These are phyloP conservation scores for Parthenolecanium corni DNA, from an alignment of 2,888 invertebrate species.

Conservation along the genomic window DNA sequence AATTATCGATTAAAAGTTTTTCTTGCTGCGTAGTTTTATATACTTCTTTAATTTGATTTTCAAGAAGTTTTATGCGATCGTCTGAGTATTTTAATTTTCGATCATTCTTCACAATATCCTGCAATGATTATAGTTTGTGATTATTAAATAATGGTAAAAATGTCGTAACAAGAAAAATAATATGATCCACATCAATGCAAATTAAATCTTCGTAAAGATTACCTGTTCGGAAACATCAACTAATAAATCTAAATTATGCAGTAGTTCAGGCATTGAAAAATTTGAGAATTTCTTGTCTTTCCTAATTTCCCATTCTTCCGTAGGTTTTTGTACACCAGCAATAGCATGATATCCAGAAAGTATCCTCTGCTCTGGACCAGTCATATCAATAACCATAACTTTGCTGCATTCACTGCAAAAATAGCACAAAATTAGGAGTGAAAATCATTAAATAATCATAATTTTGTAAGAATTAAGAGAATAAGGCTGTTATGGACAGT, in stretches of 20 bases:
- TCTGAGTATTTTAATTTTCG: slow-evolving; percentile 61
- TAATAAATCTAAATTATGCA: slow-evolving; percentile 81
- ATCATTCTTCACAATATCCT: slow-evolving; percentile 80
- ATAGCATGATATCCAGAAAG: slow-evolving; percentile 87
- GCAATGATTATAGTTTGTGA: no score
- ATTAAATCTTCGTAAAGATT: slow-evolving; percentile 6
- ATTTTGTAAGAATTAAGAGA: slow-evolving; percentile 6
- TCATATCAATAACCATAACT: slow-evolving; percentile 98
- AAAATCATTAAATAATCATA: not conserved
- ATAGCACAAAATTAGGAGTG: not conserved
- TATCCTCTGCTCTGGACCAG: slow-evolving; percentile 86
- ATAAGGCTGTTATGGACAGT: not conserved
- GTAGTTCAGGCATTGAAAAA: slow-evolving; percentile 76
- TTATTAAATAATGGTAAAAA: not conserved
- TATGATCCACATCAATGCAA: no score
- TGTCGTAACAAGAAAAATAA: no score
- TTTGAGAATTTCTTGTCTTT: slow-evolving; percentile 50
- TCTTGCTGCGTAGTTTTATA: slow-evolving; percentile 57
- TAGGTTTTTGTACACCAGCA: slow-evolving; percentile 48
- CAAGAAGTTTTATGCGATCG: slow-evolving; percentile 65
- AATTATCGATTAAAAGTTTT: slow-evolving; percentile 54
- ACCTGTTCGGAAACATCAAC: slow-evolving; percentile 88
- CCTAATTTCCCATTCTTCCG: slow-evolving; percentile 47
- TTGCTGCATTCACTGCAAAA: slow-evolving; percentile 54
- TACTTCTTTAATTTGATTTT: slow-evolving; percentile 64